Base-by-base conservation (phyloP, 2,113 vertebrate genomes). In the Brachionichthys hirsutus region DNA sequence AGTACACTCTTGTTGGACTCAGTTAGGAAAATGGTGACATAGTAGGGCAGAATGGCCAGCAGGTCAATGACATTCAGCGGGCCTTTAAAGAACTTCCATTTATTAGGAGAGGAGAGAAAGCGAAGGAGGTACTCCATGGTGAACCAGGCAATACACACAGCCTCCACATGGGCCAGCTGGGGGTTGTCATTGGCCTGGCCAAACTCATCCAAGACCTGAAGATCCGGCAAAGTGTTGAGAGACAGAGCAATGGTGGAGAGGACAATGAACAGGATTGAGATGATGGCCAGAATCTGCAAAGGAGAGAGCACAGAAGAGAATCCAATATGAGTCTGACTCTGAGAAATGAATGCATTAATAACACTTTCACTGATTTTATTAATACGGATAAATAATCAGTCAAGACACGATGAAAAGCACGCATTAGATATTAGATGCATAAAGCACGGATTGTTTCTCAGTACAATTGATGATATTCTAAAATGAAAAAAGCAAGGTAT, bases 61-160 rank as follows among this genome's bases (percentile, higher is more conserved):
- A 99, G 85, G 89, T 99, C 97, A 78, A 99, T 99, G 78, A 98
- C 93, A 52, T 99, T 99, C 63, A 99, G 89, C 0, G 97, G 95
- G 20, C 97, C 97, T 89, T 98, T 99, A 81, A 99, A 99, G 87
- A 99, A 99, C 83, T 98, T 99, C 97, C 97, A 99, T 77, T 99
- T 99, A 61, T 97, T 97, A 18, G 97, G 97, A 17, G 97, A 98
- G 22, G 97, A 99, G 24, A 99, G 92, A 89, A 99, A 98, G 65
- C 97, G 94, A 59, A 99, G 86, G 54, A 99, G 93, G 73, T 99
- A 99, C 80, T 99, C 97, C 96, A 98, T 99, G 70, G 97, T 99
- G 89, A 99, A 99, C 97, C 97, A 99, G 50, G 97, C 97, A 35
- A 99, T 99, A 56, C 97, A 99, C 67, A 99, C 95, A 0, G 97